Conservation (phyloP, 1,140 invertebrate genomes). For the Ceratoteleas bidentatus region DNA sequence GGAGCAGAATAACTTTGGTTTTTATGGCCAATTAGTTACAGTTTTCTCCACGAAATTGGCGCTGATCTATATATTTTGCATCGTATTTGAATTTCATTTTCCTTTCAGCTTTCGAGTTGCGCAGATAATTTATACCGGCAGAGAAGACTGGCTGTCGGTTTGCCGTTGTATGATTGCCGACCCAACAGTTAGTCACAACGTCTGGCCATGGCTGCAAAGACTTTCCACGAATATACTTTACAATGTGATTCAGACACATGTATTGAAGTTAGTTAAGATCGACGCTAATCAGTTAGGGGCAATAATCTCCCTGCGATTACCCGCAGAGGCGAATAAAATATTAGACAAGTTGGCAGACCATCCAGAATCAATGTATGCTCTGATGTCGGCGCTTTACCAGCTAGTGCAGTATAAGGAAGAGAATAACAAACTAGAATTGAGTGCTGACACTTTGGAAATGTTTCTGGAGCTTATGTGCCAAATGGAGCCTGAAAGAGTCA, state of each 20-base stretch:
- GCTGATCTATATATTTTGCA: too few relatives aligned
- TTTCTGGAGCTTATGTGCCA: constrained; percentile 87
- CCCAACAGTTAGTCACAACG: constrained; percentile 70
- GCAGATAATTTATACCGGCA: too few relatives aligned
- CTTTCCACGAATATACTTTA: constrained; percentile 71
- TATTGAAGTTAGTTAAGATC: constrained; percentile 65
- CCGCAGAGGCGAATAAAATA: constrained; percentile 70
- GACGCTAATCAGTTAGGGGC: constrained; percentile 71
- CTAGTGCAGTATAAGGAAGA: constrained; percentile 79
- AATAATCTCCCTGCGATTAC: constrained; percentile 69
- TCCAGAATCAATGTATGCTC: constrained; percentile 82
- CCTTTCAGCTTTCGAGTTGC: too few relatives aligned
- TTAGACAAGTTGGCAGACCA: constrained; percentile 76
- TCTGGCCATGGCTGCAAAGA: constrained; percentile 76
- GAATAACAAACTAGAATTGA: constrained; percentile 79
- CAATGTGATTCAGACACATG: constrained; percentile 68
- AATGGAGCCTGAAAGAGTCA: constrained; percentile 80
- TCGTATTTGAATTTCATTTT: too few relatives aligned
- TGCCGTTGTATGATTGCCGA: constrained; percentile 76
- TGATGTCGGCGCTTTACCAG: constrained; percentile 85
- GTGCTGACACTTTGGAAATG: constrained; percentile 82
- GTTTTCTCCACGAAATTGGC: too few relatives aligned
- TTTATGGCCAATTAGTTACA: too few relatives aligned
- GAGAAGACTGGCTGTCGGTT: too few relatives aligned
- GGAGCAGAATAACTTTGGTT: too few relatives aligned